These are phyloP conservation scores for Conger conger DNA, from an alignment of 2,113 vertebrate species.

Conservation along the genomic window DNA sequence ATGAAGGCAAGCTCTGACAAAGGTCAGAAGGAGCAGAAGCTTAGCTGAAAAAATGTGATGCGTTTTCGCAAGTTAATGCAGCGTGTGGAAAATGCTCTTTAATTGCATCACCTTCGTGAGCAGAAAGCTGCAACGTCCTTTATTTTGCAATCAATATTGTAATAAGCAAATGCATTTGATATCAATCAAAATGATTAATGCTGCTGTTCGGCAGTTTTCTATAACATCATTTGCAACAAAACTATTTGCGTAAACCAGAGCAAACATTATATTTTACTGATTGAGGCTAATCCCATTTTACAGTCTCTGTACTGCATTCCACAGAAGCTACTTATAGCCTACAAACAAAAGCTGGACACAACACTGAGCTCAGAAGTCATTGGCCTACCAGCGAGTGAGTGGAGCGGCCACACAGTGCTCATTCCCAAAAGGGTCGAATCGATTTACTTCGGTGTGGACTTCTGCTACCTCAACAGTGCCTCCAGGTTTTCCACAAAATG, in stretches of 20 bases:
- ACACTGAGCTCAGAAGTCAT: background rate
- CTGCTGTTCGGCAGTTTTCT: no score
- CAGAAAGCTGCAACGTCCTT: no score
- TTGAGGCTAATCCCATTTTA: background rate
- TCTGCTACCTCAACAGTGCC: background rate
- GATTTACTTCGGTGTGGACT: background rate
- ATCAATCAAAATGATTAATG: no score
- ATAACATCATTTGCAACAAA: no score
- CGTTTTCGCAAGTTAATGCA: no score
- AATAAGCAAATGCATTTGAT: no score
- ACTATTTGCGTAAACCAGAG: background rate
- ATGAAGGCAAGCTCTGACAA: no score
- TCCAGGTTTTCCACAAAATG: background rate
- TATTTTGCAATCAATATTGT: no score
- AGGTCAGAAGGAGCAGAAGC: no score
- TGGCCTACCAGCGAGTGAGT: background rate
- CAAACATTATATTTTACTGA: background rate
- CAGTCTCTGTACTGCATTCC: background rate
- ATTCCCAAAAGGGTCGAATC: background rate
- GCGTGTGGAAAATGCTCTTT: no score
- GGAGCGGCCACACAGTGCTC: background rate
- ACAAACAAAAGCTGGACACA: background rate
- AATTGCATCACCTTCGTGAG: no score
- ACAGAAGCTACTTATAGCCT: background rate
- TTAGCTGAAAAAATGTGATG: no score